Conservation (phyloP, 2,113 vertebrate genomes). For the Regulus satrapa region DNA sequence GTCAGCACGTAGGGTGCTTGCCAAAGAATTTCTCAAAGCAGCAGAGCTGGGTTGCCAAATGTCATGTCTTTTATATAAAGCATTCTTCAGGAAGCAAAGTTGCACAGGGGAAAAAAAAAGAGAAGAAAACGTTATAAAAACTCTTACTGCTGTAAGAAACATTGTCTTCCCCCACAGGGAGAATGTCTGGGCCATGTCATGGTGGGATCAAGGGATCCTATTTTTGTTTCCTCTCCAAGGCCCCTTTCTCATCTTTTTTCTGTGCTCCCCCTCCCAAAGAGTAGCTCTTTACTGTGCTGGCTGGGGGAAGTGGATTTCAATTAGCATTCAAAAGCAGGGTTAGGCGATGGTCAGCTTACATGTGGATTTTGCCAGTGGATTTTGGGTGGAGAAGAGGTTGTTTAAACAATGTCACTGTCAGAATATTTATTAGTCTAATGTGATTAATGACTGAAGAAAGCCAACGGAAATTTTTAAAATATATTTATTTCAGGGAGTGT, state of each 20-base stretch:
- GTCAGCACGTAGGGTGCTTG: conserved; percentile 44
- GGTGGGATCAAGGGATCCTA: conserved; percentile 21
- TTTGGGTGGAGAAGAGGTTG: conserved; percentile 6
- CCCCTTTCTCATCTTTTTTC: conserved; percentile 7
- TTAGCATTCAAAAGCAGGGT: not conserved
- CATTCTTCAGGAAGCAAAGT: conserved; percentile 58
- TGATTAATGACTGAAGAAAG: conserved; percentile 10
- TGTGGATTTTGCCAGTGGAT: not conserved
- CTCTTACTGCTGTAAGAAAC: conserved; percentile 21
- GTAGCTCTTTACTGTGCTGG: not conserved
- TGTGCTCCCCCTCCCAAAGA: not conserved
- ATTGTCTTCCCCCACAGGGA: conserved; percentile 14
- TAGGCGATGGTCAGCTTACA: not conserved
- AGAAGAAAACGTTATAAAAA: conserved; percentile 25
- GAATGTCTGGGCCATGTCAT: conserved; percentile 31
- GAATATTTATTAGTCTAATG: conserved; percentile 26
- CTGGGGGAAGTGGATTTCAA: not conserved
- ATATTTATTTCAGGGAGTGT: not conserved
- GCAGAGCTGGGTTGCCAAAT: conserved; percentile 53
- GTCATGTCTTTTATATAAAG: conserved; percentile 60
- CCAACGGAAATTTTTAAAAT: not conserved
- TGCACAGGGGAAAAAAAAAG: not conserved
- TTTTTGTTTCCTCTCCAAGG: conserved; percentile 40
- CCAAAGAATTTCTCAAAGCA: conserved; percentile 63
- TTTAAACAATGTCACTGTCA: not conserved